These are phyloP conservation scores for Phoxinus dragarum DNA, from an alignment of 2,797 vertebrate species.

Conservation along the genomic window DNA sequence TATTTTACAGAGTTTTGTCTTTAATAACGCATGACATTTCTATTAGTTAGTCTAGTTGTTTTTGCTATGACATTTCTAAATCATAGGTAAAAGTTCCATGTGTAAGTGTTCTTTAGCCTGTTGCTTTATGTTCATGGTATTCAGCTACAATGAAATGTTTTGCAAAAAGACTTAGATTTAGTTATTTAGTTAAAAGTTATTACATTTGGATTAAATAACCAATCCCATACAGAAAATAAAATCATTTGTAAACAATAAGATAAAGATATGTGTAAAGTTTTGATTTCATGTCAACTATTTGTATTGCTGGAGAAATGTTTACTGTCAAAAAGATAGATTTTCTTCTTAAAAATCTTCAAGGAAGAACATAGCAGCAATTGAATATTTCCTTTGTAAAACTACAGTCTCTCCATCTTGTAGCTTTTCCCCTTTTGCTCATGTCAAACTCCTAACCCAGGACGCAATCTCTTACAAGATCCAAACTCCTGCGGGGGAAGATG, in stretches of 20 bases:
- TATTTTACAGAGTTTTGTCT: too few relatives aligned
- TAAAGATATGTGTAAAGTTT: not conserved
- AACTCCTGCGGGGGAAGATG: slow-evolving; percentile 15
- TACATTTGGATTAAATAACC: not conserved
- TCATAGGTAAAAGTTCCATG: too few relatives aligned
- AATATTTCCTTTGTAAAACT: slow-evolving; percentile 39
- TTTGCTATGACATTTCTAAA: too few relatives aligned
- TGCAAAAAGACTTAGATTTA: too few relatives aligned
- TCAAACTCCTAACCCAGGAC: slow-evolving; percentile 63
- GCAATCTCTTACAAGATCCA: slow-evolving; percentile 57
- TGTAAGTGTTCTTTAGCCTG: too few relatives aligned
- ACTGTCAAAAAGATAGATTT: not conserved
- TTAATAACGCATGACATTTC: too few relatives aligned
- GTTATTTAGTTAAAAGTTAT: too few relatives aligned
- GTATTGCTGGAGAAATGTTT: not conserved
- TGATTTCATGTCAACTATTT: not conserved
- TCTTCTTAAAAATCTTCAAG: not conserved
- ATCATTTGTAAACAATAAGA: not conserved
- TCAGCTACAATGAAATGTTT: too few relatives aligned
- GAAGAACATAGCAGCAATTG: not conserved
- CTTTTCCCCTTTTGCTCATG: slow-evolving; percentile 44
- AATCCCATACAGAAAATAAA: not conserved
- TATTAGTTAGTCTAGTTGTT: too few relatives aligned
- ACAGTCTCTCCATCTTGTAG: slow-evolving; percentile 34
- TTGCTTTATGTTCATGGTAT: too few relatives aligned